Base-by-base conservation (phyloP, 2,113 vertebrate species). In the Hippocampus abdominalis region DNA sequence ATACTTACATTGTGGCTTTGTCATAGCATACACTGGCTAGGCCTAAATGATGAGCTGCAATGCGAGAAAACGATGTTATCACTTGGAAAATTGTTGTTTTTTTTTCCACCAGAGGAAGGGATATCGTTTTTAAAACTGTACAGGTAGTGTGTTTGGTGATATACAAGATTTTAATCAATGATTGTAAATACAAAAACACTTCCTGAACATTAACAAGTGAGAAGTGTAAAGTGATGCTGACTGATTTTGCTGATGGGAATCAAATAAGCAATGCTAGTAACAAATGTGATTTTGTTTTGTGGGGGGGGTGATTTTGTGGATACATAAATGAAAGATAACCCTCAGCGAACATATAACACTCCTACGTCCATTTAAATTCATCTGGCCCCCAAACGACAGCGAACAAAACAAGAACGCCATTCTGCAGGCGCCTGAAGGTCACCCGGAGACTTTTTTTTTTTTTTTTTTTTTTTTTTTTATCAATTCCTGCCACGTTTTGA, bases 381-480 rank as follows among this genome's bases (percentile, higher is more conserved):
- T 13, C 15, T 13, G 3, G 13, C 42, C n/a, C 23, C 40, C 23
- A 64, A 64, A 64, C 46, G 63, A 46, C 25, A 46, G 8, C 16
- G 23, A 27, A 27, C 4, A 64, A 64, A 64, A 64, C 42, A 64
- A 64, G 23, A 78, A 81, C 54, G 77, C 78, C 62, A 57, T 70
- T 74, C 62, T 71, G 64, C 71, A 69, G 68, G 73, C 39, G 13
- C 18, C 15, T 75, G 88, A 90, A 91, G 86, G 89, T 92, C 88
- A 90, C 65, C 72, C 42, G 72, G 63, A 70, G 75, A 81, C 71
- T 62, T 39, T 63, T 36, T 63, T 46, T 85, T 86, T 83, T 59
- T 62, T 39, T 63, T 36, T 63, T 46, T 85, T 86, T 83, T 27
- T 61, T 39, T 36, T 61, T 63, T 86, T 85, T 81, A 88, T 80